phyloP scores from a whole-genome alignment of 2,888 invertebrate genomes.

The Parascotia fuliginaria region DNA sequence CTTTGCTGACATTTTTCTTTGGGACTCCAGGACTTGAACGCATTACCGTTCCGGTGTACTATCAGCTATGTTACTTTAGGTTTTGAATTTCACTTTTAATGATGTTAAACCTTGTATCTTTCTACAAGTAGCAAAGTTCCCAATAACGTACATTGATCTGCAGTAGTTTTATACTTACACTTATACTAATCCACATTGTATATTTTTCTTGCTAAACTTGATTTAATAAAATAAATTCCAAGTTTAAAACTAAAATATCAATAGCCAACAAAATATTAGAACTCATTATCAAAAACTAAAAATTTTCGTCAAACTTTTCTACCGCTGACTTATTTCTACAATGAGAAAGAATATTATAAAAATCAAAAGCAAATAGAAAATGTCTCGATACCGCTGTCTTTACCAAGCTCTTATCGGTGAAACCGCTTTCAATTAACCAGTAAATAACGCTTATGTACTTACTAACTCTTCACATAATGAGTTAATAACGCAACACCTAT shows the following conservation, averaged over 20 bases:
- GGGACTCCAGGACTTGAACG: no score
- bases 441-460: slow-evolving; percentile 80
- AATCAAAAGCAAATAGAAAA: slow-evolving; percentile 55
- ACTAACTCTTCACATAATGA: slow-evolving; percentile 84
- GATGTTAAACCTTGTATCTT: no score
- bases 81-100: no score
- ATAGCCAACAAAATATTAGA: slow-evolving; percentile 8
- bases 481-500: slow-evolving; percentile 83
- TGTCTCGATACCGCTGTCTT: slow-evolving; percentile 66
- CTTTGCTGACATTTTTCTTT: no score
- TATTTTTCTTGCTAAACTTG: no score
- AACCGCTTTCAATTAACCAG: slow-evolving; percentile 83
- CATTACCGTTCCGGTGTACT: no score
- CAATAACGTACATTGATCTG: no score
- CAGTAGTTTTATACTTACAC: no score
- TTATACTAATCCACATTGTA: no score
- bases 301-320: slow-evolving; percentile 24
- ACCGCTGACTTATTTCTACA: slow-evolving; percentile 31
- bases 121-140: no score
- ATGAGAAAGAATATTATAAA: slow-evolving; percentile 49
- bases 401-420: slow-evolving; percentile 72
- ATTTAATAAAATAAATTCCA: not conserved
- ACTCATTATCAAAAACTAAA: slow-evolving; percentile 17
- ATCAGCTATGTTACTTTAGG: no score
- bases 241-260: slow-evolving; percentile 19